phyloP scores from a whole-genome alignment of 2,888 invertebrate species.

The Protodeltote pygarga region DNA sequence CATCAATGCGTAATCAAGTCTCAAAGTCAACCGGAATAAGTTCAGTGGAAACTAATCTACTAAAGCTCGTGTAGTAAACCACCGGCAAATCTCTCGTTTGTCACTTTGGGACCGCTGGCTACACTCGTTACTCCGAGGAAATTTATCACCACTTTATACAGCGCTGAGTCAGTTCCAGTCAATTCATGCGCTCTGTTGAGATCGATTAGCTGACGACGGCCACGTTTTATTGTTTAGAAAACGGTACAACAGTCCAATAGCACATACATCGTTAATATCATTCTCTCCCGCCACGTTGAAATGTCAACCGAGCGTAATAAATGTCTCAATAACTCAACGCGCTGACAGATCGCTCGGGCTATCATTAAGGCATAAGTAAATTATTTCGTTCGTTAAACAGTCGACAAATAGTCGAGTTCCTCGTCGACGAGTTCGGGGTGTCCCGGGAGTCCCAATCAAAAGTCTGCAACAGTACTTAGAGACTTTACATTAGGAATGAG shows the following conservation, averaged over 20 bases:
- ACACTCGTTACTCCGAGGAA: constrained; percentile 54
- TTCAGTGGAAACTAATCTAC: constrained; percentile 46
- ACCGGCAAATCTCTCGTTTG: constrained; percentile 60
- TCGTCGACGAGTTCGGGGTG: constrained; percentile 29
- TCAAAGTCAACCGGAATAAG: constrained; percentile 33
- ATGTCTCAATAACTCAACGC: constrained; percentile 64
- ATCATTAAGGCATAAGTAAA: constrained; percentile 63
- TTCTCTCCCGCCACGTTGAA: constrained; percentile 57
- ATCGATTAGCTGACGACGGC: constrained; percentile 55
- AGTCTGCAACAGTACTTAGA: constrained; percentile 67
- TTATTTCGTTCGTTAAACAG: constrained; percentile 60
- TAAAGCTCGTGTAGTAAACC: constrained; percentile 51
- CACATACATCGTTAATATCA: constrained; percentile 57
- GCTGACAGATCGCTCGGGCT: constrained; percentile 61
- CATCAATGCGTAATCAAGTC: constrained; percentile 36
- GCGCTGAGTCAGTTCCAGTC: constrained; percentile 49
- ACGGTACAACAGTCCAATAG: constrained; percentile 49
- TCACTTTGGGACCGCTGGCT: constrained; percentile 53
- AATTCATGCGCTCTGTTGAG: constrained; percentile 51
- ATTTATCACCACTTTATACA: constrained; percentile 62
- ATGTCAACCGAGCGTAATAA: constrained; percentile 62
- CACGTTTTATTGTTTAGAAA: constrained; percentile 59
- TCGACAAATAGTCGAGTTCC: constrained; percentile 51
- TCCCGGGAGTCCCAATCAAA: constrained; percentile 65
- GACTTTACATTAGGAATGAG: constrained; percentile 59